These are phyloP conservation scores for Petrocephalus schoutedeni DNA, from an alignment of 2,797 vertebrate species.

Conservation along the genomic window DNA sequence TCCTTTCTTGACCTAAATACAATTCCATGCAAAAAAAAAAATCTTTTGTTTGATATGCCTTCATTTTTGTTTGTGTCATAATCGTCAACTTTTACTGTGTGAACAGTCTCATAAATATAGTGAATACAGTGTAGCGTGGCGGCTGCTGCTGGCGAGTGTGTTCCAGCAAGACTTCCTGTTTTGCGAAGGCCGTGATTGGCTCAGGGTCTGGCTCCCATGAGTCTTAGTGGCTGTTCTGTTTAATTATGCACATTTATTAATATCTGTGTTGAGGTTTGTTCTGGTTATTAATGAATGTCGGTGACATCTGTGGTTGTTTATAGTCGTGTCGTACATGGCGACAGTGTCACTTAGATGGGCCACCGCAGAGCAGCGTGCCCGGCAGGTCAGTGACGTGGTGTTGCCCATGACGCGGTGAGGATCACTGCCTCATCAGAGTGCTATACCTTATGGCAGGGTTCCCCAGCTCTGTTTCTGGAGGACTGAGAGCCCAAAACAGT, in stretches of 20 bases:
- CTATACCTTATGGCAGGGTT: background rate
- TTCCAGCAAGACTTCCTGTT: background rate
- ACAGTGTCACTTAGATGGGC: background rate
- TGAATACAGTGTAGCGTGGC: background rate
- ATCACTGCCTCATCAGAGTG: background rate
- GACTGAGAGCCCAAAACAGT: background rate
- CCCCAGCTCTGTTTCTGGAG: background rate
- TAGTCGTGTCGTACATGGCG: too few relatives aligned
- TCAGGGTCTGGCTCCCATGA: background rate
- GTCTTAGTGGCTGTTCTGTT: background rate
- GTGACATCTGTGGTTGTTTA: too few relatives aligned
- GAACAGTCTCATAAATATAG: background rate
- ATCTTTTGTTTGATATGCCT: background rate
- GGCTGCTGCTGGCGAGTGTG: background rate
- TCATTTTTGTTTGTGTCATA: background rate
- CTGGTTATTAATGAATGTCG: too few relatives aligned
- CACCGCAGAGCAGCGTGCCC: background rate
- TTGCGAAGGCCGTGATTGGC: background rate
- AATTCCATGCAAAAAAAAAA: background rate
- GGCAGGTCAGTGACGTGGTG: background rate
- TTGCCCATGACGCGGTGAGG: background rate
- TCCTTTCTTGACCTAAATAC: background rate
- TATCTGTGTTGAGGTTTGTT: too few relatives aligned
- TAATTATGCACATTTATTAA: too few relatives aligned
- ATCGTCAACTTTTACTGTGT: too few relatives aligned